Base-by-base conservation (phyloP, 2,888 invertebrate species). In the Troides aeacus region DNA sequence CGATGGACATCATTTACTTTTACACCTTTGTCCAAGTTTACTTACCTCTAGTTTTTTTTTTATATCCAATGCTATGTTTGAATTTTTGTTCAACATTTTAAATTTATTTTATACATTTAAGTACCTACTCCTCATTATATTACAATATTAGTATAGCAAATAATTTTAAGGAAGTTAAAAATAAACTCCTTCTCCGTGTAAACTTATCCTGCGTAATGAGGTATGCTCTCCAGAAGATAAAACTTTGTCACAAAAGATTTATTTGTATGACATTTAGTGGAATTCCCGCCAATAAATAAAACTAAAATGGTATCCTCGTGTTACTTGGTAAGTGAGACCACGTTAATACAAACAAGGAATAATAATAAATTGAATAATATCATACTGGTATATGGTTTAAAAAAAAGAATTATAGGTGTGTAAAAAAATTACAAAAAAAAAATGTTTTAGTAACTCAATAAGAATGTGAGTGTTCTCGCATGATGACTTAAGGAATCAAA, bases 221-320 rank as follows among this genome's bases (percentile, higher is more conserved):
- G 62, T 81, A 83, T 79, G 77, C 77, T 77, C 77, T 77, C 75
- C 77, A 73, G 78, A 80, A 80, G 78, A 79, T 75, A 79, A 80
- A 80, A 78, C 82, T 81, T 79, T 76, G 78, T 76, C 71, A 76
- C 72, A 75, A 75, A 76, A 78, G 73, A 87, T 88, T 87, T 86
- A 88, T 86, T 81, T 78, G 80, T 84, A 81, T 85, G 85, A 85
- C 87, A 81, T 82, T 85, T 80, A 81, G 81, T 81, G 82, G 83
- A 81, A 84, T 85, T 85, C 82, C 78, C 75, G 71, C 69, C 74
- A 78, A 82, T 82, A 81, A 83, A 85, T 82, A 80, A 81, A 80
- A 78, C 78, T 73, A 74, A 73, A 77, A 58, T 58, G 57, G 46
- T 23, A 15, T 58, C 21, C 15, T 23, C 23, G 23, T 21, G 57